Evolutionary conservation across 2,113 vertebrate species (phyloP).

Genomic region (Actenoides hombroni): DNA sequence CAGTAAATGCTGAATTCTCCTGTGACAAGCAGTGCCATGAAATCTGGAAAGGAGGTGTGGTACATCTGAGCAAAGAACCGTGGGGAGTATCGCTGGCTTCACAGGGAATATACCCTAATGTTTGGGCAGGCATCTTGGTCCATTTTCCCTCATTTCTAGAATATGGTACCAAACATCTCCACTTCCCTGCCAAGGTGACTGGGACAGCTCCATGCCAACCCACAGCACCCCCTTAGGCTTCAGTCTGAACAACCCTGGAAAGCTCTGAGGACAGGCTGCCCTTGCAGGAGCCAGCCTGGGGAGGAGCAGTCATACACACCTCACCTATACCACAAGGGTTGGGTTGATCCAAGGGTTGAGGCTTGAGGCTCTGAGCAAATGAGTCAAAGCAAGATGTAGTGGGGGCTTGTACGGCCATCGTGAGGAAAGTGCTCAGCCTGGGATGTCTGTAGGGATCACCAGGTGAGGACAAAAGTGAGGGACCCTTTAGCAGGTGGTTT

Average conservation of each 20-base stretch:
- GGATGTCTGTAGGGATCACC: background rate
- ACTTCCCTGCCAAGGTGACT: background rate
- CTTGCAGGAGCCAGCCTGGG: background rate
- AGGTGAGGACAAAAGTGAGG: background rate
- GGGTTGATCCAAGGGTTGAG: background rate
- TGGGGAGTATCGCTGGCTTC: background rate
- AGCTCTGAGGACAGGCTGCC: background rate
- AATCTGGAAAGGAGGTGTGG: background rate
- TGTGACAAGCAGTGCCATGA: background rate
- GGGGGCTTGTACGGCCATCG: background rate
- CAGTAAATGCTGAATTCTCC: background rate
- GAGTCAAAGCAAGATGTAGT: background rate
- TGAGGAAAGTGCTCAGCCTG: background rate
- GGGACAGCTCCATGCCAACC: background rate
- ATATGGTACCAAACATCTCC: background rate
- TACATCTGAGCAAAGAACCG: background rate
- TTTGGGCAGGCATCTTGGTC: background rate
- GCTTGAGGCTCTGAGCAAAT: background rate
- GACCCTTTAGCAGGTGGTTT: background rate
- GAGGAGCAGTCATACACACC: background rate
- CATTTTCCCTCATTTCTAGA: background rate
- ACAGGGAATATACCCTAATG: background rate
- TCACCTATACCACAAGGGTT: background rate
- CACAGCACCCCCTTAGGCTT: background rate
- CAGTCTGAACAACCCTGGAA: background rate